A percentile compares a stretch with the other conserved stretches of the same genome.
Evolutionary conservation across 2,797 vertebrate genomes (phyloP).

Genomic region (Ispidina picta): DNA sequence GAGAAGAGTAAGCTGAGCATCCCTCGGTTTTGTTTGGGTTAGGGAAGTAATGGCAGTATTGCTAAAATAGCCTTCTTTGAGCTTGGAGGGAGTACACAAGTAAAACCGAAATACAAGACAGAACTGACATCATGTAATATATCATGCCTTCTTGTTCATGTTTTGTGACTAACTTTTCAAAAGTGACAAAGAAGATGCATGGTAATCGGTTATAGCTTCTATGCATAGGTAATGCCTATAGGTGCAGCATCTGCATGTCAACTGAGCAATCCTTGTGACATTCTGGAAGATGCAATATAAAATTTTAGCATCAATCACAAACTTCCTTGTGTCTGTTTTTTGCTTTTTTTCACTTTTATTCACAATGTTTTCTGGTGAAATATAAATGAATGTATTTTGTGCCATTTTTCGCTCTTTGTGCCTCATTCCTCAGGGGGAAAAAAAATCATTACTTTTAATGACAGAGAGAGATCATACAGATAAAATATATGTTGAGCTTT

Average conservation of each 20-base stretch:
- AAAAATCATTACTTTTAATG: background rate
- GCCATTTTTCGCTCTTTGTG: background rate
- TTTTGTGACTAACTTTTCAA: background rate
- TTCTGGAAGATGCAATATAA: background rate
- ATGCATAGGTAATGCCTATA: background rate
- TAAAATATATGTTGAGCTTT: constrained; percentile 15
- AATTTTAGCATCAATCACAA: background rate
- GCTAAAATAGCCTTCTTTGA: background rate
- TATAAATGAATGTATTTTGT: background rate
- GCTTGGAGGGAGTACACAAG: background rate
- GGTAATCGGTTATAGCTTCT: background rate
- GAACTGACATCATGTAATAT: accelerated
- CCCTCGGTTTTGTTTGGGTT: background rate
- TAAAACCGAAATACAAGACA: background rate
- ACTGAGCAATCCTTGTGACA: background rate
- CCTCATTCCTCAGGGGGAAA: background rate
- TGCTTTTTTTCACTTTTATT: background rate
- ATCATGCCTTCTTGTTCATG: background rate
- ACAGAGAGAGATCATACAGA: background rate
- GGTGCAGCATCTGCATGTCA: background rate
- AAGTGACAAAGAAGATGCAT: background rate
- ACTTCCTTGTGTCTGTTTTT: background rate
- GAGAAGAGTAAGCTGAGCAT: background rate
- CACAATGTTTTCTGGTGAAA: background rate
- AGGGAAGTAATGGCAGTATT: background rate